Base-by-base conservation (phyloP, 1,140 invertebrate genomes). In the Brachionus calyciflorus region DNA sequence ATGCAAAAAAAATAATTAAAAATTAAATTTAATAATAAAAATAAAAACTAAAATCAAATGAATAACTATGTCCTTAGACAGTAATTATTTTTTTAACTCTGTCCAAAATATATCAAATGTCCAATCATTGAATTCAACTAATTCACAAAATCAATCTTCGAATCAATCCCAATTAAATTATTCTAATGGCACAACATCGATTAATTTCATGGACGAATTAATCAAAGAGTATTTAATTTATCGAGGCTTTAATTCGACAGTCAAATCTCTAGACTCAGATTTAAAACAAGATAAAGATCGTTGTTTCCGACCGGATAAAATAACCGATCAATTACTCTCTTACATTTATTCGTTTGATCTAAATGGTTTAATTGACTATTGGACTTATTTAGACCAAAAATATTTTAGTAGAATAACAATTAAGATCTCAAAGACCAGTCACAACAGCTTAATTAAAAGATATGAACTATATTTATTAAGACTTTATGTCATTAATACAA, bases 221-320 rank as follows among this genome's bases (percentile, higher is more conserved):
- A 90, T 96, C 5, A 89, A 91, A 80, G 94, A 96, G 86, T 96
- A 95, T 86, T 87, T 96, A 68, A 82, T 95, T 14, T 95, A 90
- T 81, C 87, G 93, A 81, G 93, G 94, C n/a, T 94, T 95, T 83
- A 90, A 89, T 49, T 87, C 89, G 17, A 91, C 92, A 0, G 84
- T 94, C 14, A 93, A 92, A 86, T 87, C 89, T 24, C 91, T 96
- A 80, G 93, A 96, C 80, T 86, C 87, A 77, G 94, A 96, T 84
- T 85, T 94, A 68, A 94, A 93, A 85, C 87, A 88, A 44, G 93
- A 96, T 81, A 94, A 93, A 86, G 93, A 94, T 82, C 93, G 92
- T 86, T 91, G 91, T 65, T 93, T 95, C 82, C 79, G 90, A 89
- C 92, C 92, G 5, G 93, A 96, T 81, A 91, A 91, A 87, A 92